Evolutionary conservation across 1,140 invertebrate species (phyloP).

Genomic region (Chlorops oryzae): DNA sequence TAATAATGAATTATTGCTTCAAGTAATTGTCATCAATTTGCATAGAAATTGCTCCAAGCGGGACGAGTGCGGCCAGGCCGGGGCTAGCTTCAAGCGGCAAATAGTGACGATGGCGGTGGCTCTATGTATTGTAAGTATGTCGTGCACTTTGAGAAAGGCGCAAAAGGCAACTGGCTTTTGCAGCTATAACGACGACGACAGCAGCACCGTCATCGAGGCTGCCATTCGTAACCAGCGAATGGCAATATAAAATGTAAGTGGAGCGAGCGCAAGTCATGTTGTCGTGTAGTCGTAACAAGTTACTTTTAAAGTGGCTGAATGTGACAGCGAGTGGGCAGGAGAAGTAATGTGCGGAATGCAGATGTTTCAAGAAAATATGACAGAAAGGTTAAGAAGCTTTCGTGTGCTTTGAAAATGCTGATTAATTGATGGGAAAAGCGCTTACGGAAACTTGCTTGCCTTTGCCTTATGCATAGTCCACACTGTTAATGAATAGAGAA

Average conservation of each 20-base stretch:
- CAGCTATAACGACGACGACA: constrained; percentile 5
- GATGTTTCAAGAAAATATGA: too few species aligned
- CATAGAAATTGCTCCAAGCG: constrained; percentile 47
- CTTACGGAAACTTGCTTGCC: constrained; percentile 14
- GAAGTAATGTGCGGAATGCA: too few species aligned
- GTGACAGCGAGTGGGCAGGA: constrained; percentile 1
- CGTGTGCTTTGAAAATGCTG: constrained; percentile 14
- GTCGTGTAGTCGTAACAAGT: too few species aligned
- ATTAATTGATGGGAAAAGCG: constrained; percentile 24
- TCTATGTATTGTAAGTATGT: too few species aligned
- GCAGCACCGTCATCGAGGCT: background rate
- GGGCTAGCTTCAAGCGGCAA: too few species aligned
- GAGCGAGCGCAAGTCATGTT: too few species aligned
- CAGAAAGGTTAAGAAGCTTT: too few species aligned
- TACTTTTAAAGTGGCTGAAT: too few species aligned
- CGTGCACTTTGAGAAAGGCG: too few species aligned
- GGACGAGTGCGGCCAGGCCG: too few species aligned
- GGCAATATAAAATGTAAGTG: background rate
- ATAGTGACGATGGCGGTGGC: too few species aligned
- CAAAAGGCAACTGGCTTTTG: constrained; percentile 34
- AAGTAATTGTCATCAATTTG: constrained; percentile 46
- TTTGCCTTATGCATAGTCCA: constrained; percentile 11
- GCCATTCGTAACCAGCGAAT: too few species aligned
- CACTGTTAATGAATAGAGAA: constrained; percentile 17
- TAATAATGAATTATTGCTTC: constrained; percentile 46